Percentiles rank a stretch among this genome's conserved stretches.
Evolutionary conservation across 2,888 invertebrate genomes (phyloP).

Genomic region (Carterocephalus palaemon): DNA sequence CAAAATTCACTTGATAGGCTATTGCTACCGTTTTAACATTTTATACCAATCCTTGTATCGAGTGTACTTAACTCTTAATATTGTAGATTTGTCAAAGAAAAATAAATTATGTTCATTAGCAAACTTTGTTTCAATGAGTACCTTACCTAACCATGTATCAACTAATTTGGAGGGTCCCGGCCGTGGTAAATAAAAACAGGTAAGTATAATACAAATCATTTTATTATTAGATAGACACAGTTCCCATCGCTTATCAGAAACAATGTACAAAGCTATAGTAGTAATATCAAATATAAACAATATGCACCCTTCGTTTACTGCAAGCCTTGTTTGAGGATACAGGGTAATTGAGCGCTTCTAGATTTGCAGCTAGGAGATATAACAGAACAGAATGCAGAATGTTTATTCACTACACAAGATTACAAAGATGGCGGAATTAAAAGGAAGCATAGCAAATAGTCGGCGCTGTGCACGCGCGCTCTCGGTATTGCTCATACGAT

Average conservation of each 20-base stretch:
- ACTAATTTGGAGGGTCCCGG: conserved; percentile 23
- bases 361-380: conserved; percentile 71
- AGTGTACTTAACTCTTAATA: conserved; percentile 77
- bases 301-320: conserved; percentile 79
- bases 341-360: conserved; percentile 78
- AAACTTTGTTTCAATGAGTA: conserved; percentile 43
- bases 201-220: conserved; percentile 84
- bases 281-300: conserved; percentile 80
- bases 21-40: conserved; percentile 73
- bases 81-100: conserved; percentile 75
- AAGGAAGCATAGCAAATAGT: conserved; percentile 69
- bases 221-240: conserved; percentile 84
- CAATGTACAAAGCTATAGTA: conserved; percentile 85
- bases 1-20: conserved; percentile 70
- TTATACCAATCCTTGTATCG: conserved; percentile 78
- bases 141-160: no score
- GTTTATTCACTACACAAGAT: conserved; percentile 73
- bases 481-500: conserved; percentile 67
- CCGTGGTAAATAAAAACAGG: conserved; percentile 44
- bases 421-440: conserved; percentile 71
- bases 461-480: conserved; percentile 33
- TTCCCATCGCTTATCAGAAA: conserved; percentile 85
- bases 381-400: conserved; percentile 74
- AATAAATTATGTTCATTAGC: conserved; percentile 77
- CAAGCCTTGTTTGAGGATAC: conserved; percentile 77